Conservation (phyloP, 2,797 vertebrate genomes). For the Lepilemur ruficaudatus region DNA sequence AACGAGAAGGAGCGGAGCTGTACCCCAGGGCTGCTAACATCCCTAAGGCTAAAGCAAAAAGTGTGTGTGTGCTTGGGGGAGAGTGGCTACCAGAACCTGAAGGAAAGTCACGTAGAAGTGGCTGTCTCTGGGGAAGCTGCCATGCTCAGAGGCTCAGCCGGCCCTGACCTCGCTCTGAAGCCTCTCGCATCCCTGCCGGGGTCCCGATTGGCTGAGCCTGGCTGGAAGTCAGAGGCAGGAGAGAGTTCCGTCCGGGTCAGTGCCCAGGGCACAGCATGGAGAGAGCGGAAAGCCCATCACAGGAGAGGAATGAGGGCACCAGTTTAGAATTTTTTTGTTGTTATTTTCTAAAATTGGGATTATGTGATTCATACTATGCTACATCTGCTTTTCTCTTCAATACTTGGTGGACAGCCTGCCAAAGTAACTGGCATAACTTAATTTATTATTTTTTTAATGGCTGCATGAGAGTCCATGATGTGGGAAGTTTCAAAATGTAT, state of each 20-base stretch:
- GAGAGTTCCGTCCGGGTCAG: background rate
- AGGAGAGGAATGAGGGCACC: background rate
- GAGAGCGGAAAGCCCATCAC: background rate
- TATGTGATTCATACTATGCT: background rate
- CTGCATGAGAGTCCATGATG: background rate
- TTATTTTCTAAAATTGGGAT: background rate
- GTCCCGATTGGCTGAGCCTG: background rate
- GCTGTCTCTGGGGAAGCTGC: background rate
- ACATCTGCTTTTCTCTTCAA: background rate
- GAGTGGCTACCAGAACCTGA: background rate
- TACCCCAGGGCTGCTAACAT: background rate
- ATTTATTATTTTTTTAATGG: background rate
- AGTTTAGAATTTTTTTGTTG: background rate
- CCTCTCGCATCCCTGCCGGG: rapidly evolving
- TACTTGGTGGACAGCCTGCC: background rate
- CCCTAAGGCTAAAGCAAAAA: background rate
- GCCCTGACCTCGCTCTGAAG: background rate
- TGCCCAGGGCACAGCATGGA: background rate
- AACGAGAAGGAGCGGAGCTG: background rate
- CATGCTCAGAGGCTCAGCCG: background rate
- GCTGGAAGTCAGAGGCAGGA: background rate
- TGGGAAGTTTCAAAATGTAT: background rate
- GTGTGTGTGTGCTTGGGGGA: background rate
- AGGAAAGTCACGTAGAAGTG: background rate
- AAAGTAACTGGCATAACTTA: background rate